Evolutionary conservation across 2,888 invertebrate genomes (phyloP).

Genomic region (Cyrtodaria siliqua): DNA sequence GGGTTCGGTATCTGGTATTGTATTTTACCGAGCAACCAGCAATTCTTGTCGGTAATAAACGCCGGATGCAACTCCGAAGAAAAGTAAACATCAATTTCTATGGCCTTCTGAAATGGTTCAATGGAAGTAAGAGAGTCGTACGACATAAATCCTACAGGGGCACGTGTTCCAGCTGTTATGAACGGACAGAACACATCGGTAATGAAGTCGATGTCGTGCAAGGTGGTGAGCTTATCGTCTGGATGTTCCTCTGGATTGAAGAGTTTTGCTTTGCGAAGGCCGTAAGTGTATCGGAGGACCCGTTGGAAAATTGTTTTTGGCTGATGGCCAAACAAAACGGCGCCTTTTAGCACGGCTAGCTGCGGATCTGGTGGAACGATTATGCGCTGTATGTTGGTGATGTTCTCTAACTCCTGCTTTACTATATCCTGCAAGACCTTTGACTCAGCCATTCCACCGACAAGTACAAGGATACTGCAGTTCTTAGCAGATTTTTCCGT

Average conservation of each 20-base stretch:
- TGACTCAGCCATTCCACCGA: slow-evolving; percentile 61
- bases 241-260: slow-evolving; percentile 59
- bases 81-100: slow-evolving; percentile 61
- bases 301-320: slow-evolving; percentile 52
- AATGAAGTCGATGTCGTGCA: slow-evolving; percentile 60
- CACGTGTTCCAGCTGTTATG: slow-evolving; percentile 57
- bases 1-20: slow-evolving; percentile 62
- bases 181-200: slow-evolving; percentile 61
- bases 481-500: slow-evolving; percentile 36
- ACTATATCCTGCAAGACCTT: slow-evolving; percentile 51
- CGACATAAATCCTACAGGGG: slow-evolving; percentile 62
- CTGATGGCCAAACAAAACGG: slow-evolving; percentile 60
- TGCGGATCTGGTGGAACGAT: slow-evolving; percentile 64
- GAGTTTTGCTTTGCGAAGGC: slow-evolving; percentile 56
- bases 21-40: slow-evolving; percentile 54
- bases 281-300: slow-evolving; percentile 59
- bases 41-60: slow-evolving; percentile 56
- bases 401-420: slow-evolving; percentile 50
- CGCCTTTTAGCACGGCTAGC: slow-evolving; percentile 60
- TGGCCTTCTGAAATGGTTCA: slow-evolving; percentile 61
- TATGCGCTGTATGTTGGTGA: slow-evolving; percentile 54
- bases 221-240: slow-evolving; percentile 32
- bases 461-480: slow-evolving; percentile 38
- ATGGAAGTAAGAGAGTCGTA: slow-evolving; percentile 61
- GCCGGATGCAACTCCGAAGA: slow-evolving; percentile 51